These are phyloP conservation scores for Odontamblyopus lacepedii DNA, from an alignment of 2,797 vertebrate genomes.

Conservation along the genomic window DNA sequence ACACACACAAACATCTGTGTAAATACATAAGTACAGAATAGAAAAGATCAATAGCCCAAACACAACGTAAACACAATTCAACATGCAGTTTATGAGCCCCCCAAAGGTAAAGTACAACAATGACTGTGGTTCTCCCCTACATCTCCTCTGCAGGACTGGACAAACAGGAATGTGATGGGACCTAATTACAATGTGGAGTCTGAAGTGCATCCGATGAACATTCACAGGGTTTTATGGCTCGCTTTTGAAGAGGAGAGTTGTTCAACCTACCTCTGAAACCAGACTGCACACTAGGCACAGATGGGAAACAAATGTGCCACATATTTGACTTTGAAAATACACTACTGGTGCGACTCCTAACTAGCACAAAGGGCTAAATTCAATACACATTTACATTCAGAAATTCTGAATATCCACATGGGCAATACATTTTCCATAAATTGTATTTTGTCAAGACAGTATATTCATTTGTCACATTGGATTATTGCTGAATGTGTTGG, in stretches of 20 bases:
- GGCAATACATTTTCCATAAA: background rate
- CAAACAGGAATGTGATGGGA: slow-evolving; percentile 58
- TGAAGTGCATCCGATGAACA: slow-evolving; percentile 66
- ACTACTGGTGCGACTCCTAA: background rate
- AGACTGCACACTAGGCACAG: slow-evolving; percentile 9
- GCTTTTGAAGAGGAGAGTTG: slow-evolving; percentile 61
- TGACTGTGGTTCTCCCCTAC: slow-evolving; percentile 19
- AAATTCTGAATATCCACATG: background rate
- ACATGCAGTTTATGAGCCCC: slow-evolving; percentile 51
- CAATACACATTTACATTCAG: background rate
- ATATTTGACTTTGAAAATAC: slow-evolving; percentile 2
- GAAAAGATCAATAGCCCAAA: slow-evolving; percentile 42
- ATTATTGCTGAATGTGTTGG: background rate
- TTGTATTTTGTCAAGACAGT: background rate
- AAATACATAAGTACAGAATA: slow-evolving; percentile 41
- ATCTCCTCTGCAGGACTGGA: slow-evolving; percentile 32
- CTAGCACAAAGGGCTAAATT: background rate
- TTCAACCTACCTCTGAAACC: slow-evolving; percentile 40
- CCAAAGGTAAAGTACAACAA: slow-evolving; percentile 34
- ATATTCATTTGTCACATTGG: background rate
- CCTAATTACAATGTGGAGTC: slow-evolving; percentile 67
- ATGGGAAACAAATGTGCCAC: slow-evolving; percentile 7
- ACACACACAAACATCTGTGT: slow-evolving; percentile 41
- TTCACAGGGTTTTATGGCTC: slow-evolving; percentile 54
- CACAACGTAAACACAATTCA: slow-evolving; percentile 53